Conservation (phyloP, 1,140 invertebrate genomes). For the Euura lappo region DNA sequence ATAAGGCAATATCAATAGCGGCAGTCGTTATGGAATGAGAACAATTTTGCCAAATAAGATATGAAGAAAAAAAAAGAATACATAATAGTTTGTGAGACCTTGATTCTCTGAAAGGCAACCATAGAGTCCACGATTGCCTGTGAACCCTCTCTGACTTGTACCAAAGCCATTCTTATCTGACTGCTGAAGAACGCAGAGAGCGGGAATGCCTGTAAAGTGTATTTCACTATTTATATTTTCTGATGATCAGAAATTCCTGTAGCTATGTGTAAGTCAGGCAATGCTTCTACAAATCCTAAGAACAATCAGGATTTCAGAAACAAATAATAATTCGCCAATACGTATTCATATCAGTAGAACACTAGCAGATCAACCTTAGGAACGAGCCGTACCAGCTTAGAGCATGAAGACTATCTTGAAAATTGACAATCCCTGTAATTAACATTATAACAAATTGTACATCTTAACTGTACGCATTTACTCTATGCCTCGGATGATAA, state of each 20-base stretch:
- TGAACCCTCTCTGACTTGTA: slow-evolving; percentile 37
- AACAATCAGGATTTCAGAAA: too few relatives aligned
- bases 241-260: background rate
- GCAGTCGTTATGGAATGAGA: background rate
- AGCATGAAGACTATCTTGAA: too few relatives aligned
- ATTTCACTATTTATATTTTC: background rate
- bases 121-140: slow-evolving; percentile 35
- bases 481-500: too few relatives aligned
- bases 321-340: too few relatives aligned
- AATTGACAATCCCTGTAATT: too few relatives aligned
- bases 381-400: too few relatives aligned
- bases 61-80: slow-evolving; percentile 9
- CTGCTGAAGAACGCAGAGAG: slow-evolving; percentile 42
- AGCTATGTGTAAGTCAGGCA: background rate
- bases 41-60: slow-evolving; percentile 16
- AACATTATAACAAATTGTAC: too few relatives aligned
- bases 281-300: too few relatives aligned
- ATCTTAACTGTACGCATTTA: too few relatives aligned
- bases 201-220: slow-evolving; percentile 50
- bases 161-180: slow-evolving; percentile 40
- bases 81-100: slow-evolving; percentile 37
- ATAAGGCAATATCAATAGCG: too few relatives aligned
- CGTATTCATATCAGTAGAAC: too few relatives aligned
- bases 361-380: too few relatives aligned
- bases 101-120: slow-evolving; percentile 46